These are phyloP conservation scores for Petrolisthes cinctipes DNA, from an alignment of 2,888 invertebrate species.

Conservation along the genomic window DNA sequence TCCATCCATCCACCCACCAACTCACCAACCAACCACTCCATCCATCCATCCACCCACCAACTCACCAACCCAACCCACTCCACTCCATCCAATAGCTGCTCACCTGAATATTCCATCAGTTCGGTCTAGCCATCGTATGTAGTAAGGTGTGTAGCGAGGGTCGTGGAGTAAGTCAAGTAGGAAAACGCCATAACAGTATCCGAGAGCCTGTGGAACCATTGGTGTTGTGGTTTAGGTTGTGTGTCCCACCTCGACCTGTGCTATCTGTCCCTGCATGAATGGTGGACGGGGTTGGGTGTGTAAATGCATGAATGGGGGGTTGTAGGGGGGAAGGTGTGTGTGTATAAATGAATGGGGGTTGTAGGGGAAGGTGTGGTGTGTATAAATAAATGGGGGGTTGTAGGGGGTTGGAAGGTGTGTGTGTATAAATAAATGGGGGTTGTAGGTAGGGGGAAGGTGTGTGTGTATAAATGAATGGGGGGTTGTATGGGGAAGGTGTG, in stretches of 20 bases:
- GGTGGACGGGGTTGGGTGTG: background rate
- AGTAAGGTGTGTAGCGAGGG: conserved; percentile 52
- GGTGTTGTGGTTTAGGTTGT: background rate
- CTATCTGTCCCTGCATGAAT: no score
- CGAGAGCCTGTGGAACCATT: conserved; percentile 30
- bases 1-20: background rate
- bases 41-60: no score
- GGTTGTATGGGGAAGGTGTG: background rate
- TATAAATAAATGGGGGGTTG: background rate
- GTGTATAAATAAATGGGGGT: no score
- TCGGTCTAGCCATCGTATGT: conserved; percentile 64
- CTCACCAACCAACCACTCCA: no score
- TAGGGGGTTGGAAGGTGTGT: background rate
- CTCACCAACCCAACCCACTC: no score
- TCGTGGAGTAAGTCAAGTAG: conserved; percentile 63
- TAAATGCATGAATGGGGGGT: background rate
- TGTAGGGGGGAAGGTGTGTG: background rate
- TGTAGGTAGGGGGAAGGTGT: background rate
- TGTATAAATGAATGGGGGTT: background rate
- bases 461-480: background rate
- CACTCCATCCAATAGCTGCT: background rate
- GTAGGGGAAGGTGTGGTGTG: background rate
- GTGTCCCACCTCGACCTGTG: no score
- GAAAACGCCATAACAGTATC: conserved; percentile 61
- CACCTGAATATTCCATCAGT: conserved; percentile 62